Evolutionary conservation across 2,113 vertebrate genomes (phyloP).

Genomic region (Eubucco bourcierii): DNA sequence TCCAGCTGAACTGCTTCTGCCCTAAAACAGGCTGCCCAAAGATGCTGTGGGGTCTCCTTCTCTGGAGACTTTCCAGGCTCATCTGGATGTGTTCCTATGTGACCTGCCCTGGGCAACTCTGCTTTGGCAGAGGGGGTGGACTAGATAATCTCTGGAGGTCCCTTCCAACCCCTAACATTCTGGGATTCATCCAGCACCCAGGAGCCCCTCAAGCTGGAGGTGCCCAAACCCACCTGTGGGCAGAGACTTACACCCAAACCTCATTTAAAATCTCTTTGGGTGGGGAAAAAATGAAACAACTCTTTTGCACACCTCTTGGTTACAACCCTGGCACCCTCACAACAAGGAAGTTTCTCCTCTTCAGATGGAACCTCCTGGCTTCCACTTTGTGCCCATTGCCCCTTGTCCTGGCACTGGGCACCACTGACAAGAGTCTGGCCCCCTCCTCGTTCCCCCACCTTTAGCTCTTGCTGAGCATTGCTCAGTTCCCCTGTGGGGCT

Average conservation of each 20-base stretch:
- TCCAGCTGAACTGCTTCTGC: too few relatives aligned
- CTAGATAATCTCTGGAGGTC: too few relatives aligned
- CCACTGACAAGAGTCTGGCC: background rate
- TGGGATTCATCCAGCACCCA: background rate
- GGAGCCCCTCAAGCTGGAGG: rapidly evolving
- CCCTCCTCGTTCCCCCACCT: background rate
- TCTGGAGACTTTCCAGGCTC: too few relatives aligned
- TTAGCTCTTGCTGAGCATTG: background rate
- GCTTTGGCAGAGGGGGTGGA: too few relatives aligned
- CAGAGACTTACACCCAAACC: background rate
- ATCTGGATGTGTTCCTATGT: too few relatives aligned
- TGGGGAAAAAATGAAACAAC: rapidly evolving
- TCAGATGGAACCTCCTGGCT: background rate
- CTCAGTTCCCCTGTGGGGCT: background rate
- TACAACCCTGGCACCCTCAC: background rate
- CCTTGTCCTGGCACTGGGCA: background rate
- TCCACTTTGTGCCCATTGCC: background rate
- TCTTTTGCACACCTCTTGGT: background rate
- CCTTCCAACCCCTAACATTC: too few relatives aligned
- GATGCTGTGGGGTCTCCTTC: too few relatives aligned
- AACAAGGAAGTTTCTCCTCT: background rate
- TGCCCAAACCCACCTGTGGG: background rate
- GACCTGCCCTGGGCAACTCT: too few relatives aligned
- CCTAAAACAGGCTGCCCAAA: too few relatives aligned
- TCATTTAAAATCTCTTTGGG: background rate